Evolutionary conservation across 2,888 invertebrate species (phyloP).

Genomic region (Zaprionus lineosus): DNA sequence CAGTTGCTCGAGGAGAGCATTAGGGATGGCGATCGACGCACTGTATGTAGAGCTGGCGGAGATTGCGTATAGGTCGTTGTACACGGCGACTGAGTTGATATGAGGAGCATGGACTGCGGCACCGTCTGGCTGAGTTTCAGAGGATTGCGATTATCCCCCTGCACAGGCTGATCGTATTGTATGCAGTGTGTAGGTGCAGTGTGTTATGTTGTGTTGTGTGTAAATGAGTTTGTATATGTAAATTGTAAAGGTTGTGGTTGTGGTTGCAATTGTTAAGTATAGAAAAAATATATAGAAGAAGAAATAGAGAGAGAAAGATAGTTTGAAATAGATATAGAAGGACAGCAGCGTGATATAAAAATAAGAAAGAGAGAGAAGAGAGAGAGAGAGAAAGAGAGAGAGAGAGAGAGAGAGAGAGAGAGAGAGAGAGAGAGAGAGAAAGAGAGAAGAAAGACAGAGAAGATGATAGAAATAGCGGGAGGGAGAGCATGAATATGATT

Average conservation of each 20-base stretch:
- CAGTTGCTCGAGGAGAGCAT: slow-evolving; percentile 50
- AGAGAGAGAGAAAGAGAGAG: slow-evolving; percentile 3
- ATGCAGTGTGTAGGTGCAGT: no score
- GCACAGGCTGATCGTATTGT: not conserved
- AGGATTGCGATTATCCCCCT: slow-evolving; percentile 39
- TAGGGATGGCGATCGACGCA: slow-evolving; percentile 55
- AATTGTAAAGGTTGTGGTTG: not conserved
- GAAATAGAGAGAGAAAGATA: slow-evolving; percentile 1
- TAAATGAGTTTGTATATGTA: slow-evolving; percentile 9
- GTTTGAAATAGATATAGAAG: no score
- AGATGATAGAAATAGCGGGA: slow-evolving; percentile 11
- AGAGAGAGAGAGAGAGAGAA: slow-evolving; percentile 21
- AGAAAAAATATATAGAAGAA: no score
- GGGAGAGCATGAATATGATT: slow-evolving; percentile 23
- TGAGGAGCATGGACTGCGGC: slow-evolving; percentile 2
- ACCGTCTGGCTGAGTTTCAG: slow-evolving; percentile 17
- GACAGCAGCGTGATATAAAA: no score
- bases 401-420: slow-evolving; percentile 6
- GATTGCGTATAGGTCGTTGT: slow-evolving; percentile 58
- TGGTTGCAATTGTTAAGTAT: no score
- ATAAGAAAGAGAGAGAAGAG: slow-evolving; percentile 23
- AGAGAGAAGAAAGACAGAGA: slow-evolving; percentile 1
- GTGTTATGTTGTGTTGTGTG: not conserved
- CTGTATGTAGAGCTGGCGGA: slow-evolving; percentile 58
- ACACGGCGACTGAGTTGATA: slow-evolving; percentile 45